phyloP scores from a whole-genome alignment of 2,113 vertebrate species.

The Symphodus melops region DNA sequence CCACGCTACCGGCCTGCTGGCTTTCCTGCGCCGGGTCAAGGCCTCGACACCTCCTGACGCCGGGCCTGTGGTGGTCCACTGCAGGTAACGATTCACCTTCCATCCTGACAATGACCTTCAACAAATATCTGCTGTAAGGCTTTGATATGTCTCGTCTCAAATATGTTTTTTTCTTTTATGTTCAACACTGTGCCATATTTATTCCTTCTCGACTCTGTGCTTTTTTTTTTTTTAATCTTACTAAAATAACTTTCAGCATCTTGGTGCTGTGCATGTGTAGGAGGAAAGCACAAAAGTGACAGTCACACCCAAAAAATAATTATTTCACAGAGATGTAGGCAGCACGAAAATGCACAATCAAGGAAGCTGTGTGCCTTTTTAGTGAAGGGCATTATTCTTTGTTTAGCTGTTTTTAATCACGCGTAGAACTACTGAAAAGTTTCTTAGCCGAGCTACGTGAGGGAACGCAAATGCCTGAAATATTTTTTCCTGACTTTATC shows the following conservation, averaged over 20 bases:
- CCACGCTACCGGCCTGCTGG: slow-evolving; percentile 93
- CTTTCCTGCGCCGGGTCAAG: slow-evolving; percentile 95
- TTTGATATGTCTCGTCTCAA: neutral
- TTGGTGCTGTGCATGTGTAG: neutral
- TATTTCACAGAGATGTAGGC: neutral
- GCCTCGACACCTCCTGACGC: slow-evolving; percentile 90
- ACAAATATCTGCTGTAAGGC: neutral
- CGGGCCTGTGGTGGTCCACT: slow-evolving; percentile 95
- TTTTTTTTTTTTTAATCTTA: neutral
- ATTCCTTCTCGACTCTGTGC: neutral
- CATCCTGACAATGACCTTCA: neutral
- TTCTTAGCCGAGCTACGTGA: no score
- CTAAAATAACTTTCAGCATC: slow-evolving; percentile 12
- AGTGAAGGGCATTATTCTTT: neutral
- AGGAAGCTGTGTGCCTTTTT: neutral
- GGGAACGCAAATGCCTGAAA: no score
- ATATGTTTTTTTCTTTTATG: neutral
- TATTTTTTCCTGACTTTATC: no score
- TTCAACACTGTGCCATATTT: neutral
- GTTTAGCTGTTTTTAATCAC: neutral
- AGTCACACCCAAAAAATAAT: slow-evolving; percentile 1
- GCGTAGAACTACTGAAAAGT: no score
- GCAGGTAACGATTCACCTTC: slow-evolving; percentile 85
- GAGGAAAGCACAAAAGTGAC: slow-evolving; percentile 10
- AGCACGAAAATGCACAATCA: neutral